Base-by-base conservation (phyloP, 53 echinoderm and acorn worm genomes). In the Actinopyga echinites region DNA sequence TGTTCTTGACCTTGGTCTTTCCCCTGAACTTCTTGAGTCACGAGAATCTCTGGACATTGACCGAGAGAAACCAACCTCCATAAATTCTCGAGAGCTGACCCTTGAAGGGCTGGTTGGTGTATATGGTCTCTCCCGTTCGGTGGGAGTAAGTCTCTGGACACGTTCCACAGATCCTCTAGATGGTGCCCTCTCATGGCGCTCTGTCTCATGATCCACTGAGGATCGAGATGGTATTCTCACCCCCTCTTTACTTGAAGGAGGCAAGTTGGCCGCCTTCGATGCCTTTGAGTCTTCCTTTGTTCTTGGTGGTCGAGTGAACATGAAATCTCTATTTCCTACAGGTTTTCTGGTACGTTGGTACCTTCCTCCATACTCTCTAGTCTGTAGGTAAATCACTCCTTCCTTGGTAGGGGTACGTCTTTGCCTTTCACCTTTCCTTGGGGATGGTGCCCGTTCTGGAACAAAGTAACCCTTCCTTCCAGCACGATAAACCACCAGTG, bases 81-180 rank as follows among this genome's bases (percentile, higher is more conserved):
- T 80, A 36, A 80, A 80, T 61, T 80, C 81, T 21, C 81, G 60
- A 42, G 81, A 80, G 62, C 81, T 80, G 12, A 62, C 81, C 33
- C 81, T 57, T 57, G 81, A 80, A 42, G 60, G 60, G 22, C 81
- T 80, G 6, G 81, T 80, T 34, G 81, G 81, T 60, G 81, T 80
- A 25, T 61, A 80, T 4, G 81, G 81, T 60, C 81, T 80, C 28
- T 59, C 60, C 30, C 63, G 36, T 53, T 55, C 29, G 21, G 77
- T 77, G 19, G 77, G 77, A 26, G 77, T 77, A 30, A 53, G 56
- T 54, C 77, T 77, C 28, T 62, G 62, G 28, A 62, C 30, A 62
- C 62, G 26, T 30, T 62, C 62, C 21, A 62, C 26, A 29, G 62
- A 62, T 11, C 69, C 69, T 35, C 69, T 32, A 4, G 81, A 80